phyloP scores from a whole-genome alignment of 2,888 invertebrate species.

The Volucella inflata region DNA sequence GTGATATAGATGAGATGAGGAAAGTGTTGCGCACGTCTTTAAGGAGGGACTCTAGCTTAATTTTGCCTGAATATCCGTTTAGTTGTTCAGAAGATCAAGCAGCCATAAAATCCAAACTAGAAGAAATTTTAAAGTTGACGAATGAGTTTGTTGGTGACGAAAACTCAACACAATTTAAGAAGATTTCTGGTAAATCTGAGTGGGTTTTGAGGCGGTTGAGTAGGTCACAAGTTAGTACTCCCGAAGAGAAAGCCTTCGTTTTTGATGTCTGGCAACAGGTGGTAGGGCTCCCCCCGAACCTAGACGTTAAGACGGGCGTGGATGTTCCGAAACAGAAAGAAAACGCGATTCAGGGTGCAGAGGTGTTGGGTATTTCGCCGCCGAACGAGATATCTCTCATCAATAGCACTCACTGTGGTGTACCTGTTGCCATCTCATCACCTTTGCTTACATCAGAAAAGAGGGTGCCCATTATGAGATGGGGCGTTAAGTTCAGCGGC shows the following conservation, averaged over 20 bases:
- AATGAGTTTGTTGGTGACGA: conserved; percentile 15
- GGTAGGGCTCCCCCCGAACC: not conserved
- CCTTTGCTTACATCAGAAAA: not conserved
- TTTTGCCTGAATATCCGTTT: conserved; percentile 38
- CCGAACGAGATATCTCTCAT: no score
- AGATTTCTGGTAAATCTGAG: conserved; percentile 25
- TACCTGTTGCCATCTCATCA: not conserved
- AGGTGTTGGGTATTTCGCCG: no score
- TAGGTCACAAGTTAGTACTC: not conserved
- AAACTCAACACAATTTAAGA: conserved; percentile 7
- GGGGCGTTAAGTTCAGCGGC: conserved; percentile 28
- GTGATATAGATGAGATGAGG: conserved; percentile 26
- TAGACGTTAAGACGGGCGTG: conserved; percentile 4
- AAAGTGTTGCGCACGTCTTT: conserved; percentile 13
- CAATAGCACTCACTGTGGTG: no score
- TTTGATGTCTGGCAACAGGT: not conserved
- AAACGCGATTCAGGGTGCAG: no score
- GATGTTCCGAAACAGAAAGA: not conserved
- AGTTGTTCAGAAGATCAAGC: conserved; percentile 23
- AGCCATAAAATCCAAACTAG: conserved; percentile 1
- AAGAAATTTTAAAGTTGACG: conserved; percentile 16
- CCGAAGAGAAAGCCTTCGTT: not conserved
- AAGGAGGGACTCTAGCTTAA: conserved; percentile 16
- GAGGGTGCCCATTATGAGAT: conserved; percentile 14
- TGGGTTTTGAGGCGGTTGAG: conserved; percentile 26